phyloP scores from a whole-genome alignment of 2,113 vertebrate species.

The Cynocephalus volans region DNA sequence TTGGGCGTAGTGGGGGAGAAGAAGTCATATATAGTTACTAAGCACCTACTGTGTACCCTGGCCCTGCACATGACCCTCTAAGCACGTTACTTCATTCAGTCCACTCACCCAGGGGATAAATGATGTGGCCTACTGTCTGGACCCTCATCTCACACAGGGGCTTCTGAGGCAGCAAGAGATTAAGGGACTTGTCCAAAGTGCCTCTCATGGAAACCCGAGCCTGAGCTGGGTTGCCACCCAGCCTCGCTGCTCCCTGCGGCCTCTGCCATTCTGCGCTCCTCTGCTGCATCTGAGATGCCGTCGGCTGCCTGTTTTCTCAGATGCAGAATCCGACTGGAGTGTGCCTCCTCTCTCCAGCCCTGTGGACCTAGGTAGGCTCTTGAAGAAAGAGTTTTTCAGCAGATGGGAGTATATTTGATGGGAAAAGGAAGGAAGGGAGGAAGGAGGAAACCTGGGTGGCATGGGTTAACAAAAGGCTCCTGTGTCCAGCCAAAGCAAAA shows the following conservation, averaged over 20 bases:
- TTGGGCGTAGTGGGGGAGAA: neutral
- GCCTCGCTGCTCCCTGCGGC: neutral
- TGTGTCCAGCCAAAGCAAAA: neutral
- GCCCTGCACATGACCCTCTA: no score
- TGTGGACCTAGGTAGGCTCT: neutral
- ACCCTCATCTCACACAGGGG: neutral
- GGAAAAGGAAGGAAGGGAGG: neutral
- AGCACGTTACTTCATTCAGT: neutral
- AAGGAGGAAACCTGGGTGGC: neutral
- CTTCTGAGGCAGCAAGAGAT: neutral
- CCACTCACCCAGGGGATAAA: neutral
- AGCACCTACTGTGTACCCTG: neutral
- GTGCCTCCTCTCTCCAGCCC: neutral
- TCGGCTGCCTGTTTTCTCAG: neutral
- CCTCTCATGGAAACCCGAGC: neutral
- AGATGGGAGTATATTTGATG: neutral
- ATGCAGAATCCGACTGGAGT: fast-evolving
- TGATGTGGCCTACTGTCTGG: fast-evolving
- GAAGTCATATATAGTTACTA: neutral
- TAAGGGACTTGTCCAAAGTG: neutral
- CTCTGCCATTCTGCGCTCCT: neutral
- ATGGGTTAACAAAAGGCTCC: neutral
- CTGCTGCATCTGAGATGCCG: neutral
- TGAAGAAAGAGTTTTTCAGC: neutral
- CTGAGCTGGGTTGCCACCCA: neutral